Conservation (phyloP, 2,113 vertebrate genomes). For the Polypterus bichir region DNA sequence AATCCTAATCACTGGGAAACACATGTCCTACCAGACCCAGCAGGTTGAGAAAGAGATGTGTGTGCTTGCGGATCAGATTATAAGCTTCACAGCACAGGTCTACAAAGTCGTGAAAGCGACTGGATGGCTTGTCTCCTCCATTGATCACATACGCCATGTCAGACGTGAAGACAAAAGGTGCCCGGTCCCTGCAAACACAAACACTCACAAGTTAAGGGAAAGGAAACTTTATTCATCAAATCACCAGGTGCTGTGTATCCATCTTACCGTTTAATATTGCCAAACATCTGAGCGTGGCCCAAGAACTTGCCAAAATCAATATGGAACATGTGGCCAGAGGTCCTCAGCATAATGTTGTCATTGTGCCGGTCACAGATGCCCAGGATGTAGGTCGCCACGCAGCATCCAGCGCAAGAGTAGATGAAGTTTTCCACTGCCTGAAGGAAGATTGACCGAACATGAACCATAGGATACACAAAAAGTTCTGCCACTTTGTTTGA, state of each 20-base stretch:
- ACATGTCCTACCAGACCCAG: slow-evolving; percentile 73
- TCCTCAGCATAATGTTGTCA: slow-evolving; percentile 98
- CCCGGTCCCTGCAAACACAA: slow-evolving; percentile 66
- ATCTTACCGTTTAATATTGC: slow-evolving; percentile 88
- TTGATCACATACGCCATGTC: slow-evolving; percentile 98
- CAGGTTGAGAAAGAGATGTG: slow-evolving; percentile 92
- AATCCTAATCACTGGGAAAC: no score
- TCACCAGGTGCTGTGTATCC: no score
- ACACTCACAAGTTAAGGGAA: not conserved
- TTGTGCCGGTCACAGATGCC: slow-evolving; percentile 96
- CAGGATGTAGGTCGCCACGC: slow-evolving; percentile 89
- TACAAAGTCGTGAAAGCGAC: slow-evolving; percentile 94
- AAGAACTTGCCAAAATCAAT: slow-evolving; percentile 95
- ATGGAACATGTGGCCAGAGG: slow-evolving; percentile 96
- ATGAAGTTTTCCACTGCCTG: slow-evolving; percentile 98
- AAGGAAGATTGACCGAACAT: not conserved
- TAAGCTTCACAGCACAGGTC: slow-evolving; percentile 96
- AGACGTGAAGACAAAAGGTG: slow-evolving; percentile 92
- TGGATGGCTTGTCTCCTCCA: slow-evolving; percentile 89
- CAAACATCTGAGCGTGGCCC: slow-evolving; percentile 95
- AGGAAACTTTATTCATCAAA: not conserved
- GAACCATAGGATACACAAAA: no score
- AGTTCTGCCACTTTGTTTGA: not conserved
- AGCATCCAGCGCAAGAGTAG: slow-evolving; percentile 92
- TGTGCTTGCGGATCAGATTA: slow-evolving; percentile 94